Evolutionary conservation across 2,888 invertebrate species (phyloP), one percentile per base, ranked within the genome.

Genomic region (Oxytorus armatus): DNA sequence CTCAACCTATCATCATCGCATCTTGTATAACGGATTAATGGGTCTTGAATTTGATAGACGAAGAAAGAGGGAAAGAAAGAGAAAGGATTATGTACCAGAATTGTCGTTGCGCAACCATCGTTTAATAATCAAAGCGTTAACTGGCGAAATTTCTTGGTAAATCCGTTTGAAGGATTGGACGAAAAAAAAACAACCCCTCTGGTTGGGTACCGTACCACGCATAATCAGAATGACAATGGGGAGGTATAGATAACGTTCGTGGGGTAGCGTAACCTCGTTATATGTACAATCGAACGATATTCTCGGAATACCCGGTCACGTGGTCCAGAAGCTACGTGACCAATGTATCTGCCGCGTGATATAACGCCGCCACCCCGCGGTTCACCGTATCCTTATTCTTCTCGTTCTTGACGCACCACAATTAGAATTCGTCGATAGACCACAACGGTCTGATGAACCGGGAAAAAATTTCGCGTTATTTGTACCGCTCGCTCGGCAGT

Each of bases 261-360:
- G 23, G 25, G 25, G 10, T 53, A 25, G 25, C 25, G 53, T 25
- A 53, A 53, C 25, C 25, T 8, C 11, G n/a, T 3, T n/a, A 53
- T 53, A 25, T 4, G 18, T 21, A 49, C 21, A 10, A 21, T 49
- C 21, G n/a, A n/a, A 53, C n/a, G 25, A 53, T 8, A 53, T 53
- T 53, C 11, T 10, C n/a, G 25, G 2, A 11, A 11, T 14, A 25
- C 14, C 4, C 4, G 25, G 53, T 53, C 53, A 53, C 53, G 53
- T 53, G 53, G 53, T 53, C 53, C 25, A 53, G 53, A 53, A 8
- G 53, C 53, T 53, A 53, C 53, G 53, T 53, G 53, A 53, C 53
- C 53, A 25, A 53, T 53, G 53, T 53, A 18, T 25, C 23, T 25
- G 53, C 23, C 53, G 25, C 53, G 53, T 53, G 53, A 53, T 21